Evolutionary conservation across 37 sponge, comb jelly and placozoan genomes (phyloP).

Genomic region (Hormiphora californensis): DNA sequence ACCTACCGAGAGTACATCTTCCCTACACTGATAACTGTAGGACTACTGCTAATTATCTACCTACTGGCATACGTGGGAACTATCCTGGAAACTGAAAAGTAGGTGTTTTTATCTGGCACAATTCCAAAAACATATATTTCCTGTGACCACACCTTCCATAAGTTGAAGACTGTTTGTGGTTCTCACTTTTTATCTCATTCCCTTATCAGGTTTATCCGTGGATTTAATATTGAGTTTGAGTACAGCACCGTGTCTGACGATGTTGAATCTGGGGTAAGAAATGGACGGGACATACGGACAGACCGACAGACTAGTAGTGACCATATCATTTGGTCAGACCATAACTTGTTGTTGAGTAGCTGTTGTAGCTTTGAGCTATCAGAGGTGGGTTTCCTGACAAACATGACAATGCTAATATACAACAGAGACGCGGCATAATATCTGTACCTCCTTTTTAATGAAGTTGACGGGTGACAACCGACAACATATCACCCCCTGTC

Average conservation of each 20-base stretch:
- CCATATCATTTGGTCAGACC: too few species aligned
- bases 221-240: slow-evolving; percentile 42
- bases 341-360: too few species aligned
- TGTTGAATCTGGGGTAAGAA: slow-evolving; percentile 38
- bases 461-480: too few species aligned
- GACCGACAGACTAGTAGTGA: too few species aligned
- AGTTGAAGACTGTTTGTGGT: background rate
- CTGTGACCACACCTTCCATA: background rate
- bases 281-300: too few species aligned
- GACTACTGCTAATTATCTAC: slow-evolving; percentile 43
- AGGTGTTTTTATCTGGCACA: background rate
- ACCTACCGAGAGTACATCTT: slow-evolving; percentile 46
- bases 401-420: too few species aligned
- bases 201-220: slow-evolving; percentile 41
- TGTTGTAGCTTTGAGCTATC: too few species aligned
- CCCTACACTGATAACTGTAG: slow-evolving; percentile 36
- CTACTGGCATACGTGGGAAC: slow-evolving; percentile 53
- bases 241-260: slow-evolving; percentile 21
- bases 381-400: too few species aligned
- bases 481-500: too few species aligned
- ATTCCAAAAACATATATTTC: too few species aligned
- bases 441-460: too few species aligned
- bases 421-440: too few species aligned
- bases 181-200: background rate
- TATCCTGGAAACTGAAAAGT: slow-evolving; percentile 48